These are phyloP conservation scores for Equus przewalskii DNA, from an alignment of 2,113 vertebrate genomes.

Conservation along the genomic window DNA sequence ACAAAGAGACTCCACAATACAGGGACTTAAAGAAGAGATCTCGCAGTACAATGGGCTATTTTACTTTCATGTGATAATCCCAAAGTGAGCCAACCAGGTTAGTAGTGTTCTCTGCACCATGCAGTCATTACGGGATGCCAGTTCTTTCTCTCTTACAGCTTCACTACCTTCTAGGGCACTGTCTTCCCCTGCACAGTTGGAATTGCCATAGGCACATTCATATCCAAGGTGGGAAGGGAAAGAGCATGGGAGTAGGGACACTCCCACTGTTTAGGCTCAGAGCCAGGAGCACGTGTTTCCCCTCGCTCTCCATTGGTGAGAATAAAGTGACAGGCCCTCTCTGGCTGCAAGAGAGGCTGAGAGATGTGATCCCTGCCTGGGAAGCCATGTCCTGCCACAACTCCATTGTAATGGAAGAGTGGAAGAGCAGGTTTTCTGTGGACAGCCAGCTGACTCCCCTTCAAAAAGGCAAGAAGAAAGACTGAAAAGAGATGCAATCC, in stretches of 20 bases:
- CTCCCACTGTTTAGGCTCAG: neutral
- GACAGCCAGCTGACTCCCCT: neutral
- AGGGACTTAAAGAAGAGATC: neutral
- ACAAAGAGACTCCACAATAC: neutral
- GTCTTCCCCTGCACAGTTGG: neutral
- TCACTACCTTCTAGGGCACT: neutral
- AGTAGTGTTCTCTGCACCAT: neutral
- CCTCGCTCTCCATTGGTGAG: neutral
- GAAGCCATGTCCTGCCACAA: neutral
- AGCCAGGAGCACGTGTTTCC: accelerated
- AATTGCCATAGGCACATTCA: neutral
- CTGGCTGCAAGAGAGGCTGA: neutral
- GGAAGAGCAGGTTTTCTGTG: neutral
- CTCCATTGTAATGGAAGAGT: accelerated
- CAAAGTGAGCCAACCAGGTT: accelerated
- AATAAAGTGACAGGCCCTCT: too few relatives aligned
- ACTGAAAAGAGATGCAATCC: neutral
- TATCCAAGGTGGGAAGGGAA: neutral
- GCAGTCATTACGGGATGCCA: accelerated
- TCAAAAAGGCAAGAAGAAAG: neutral
- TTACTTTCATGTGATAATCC: neutral
- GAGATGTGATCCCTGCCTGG: neutral
- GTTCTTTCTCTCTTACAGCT: neutral
- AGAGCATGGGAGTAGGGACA: accelerated
- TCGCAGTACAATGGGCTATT: accelerated